Evolutionary conservation across 2,888 invertebrate species (phyloP), one percentile per base, ranked within the genome.

Genomic region (Drosophila niveifrons): DNA sequence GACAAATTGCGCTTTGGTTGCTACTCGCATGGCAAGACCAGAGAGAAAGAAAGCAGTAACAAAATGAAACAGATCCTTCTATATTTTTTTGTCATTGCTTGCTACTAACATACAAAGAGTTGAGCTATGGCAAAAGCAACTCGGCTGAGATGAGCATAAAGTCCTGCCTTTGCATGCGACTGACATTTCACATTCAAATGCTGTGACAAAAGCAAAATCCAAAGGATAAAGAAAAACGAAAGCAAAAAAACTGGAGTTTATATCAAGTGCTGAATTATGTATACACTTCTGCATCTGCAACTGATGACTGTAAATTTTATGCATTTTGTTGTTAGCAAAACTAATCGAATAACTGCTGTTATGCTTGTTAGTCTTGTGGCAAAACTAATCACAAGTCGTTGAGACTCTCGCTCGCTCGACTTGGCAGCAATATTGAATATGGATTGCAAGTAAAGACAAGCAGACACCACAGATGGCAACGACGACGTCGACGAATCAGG

Each of bases 111-210:
- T n/a, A 44, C 75, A 78, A 69, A 69, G 78, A 78, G 75, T 76
- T 78, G 69, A 78, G 78, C 69, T 78, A 73, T 75, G 69, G 69
- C n/a, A 36, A 58, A 70, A 63, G 55, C 36, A 28, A 68, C 65
- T 64, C 23, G 51, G 53, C 56, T 50, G 61, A 62, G 53, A 66
- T 48, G 70, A 69, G 63, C 82, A 79, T 72, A 78, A 83, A 78
- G 79, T 66, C 77, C 75, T 67, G 70, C 62, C 67, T 6, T 44
- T 48, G 15, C 79, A 84, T 88, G 82, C 80, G 87, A 90, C 85
- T 90, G 90, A 90, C 90, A 85, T 90, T 87, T 90, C 90, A 87
- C 83, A 90, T 90, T 88, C 90, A 90, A 90, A 88, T 78, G 68
- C 66, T 78, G 66, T 64, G 78, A 78, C 81, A 78, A 74, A 64